Evolutionary conservation across 1,140 invertebrate genomes (phyloP).

Genomic region (Leptinotarsa defecta): DNA sequence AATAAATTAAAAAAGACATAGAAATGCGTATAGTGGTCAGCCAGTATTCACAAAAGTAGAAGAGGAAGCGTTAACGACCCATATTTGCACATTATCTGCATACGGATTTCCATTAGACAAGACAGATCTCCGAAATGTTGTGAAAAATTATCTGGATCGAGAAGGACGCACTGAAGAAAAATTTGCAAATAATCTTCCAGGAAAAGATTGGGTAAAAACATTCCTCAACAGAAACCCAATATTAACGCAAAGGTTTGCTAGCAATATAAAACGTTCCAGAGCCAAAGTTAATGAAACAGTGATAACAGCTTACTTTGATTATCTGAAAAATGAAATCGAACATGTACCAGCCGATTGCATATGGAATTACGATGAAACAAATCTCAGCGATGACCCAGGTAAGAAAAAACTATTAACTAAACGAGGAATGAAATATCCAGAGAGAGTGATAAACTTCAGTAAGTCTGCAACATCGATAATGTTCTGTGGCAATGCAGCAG

Average conservation of each 20-base stretch:
- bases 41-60: background rate
- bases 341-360: conserved; percentile 42
- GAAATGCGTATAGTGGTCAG: background rate
- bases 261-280: background rate
- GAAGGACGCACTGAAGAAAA: background rate
- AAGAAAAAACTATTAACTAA: conserved; percentile 51
- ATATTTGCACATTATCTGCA: conserved; percentile 8
- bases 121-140: background rate
- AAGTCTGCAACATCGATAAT: conserved; percentile 42
- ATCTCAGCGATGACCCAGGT: conserved; percentile 56
- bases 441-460: conserved; percentile 52
- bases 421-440: conserved; percentile 52
- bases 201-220: background rate
- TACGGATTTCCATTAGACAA: background rate
- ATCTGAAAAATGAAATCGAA: background rate
- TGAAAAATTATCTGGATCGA: background rate
- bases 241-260: background rate
- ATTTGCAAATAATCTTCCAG: background rate
- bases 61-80: background rate
- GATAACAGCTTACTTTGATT: background rate
- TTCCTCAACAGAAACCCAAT: background rate
- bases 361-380: conserved; percentile 57
- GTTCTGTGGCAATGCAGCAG: conserved; percentile 5
- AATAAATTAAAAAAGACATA: conserved; percentile 7
- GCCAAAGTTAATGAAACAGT: background rate